Conservation (phyloP, 2,797 vertebrate genomes). For the Acipenser ruthenus region DNA sequence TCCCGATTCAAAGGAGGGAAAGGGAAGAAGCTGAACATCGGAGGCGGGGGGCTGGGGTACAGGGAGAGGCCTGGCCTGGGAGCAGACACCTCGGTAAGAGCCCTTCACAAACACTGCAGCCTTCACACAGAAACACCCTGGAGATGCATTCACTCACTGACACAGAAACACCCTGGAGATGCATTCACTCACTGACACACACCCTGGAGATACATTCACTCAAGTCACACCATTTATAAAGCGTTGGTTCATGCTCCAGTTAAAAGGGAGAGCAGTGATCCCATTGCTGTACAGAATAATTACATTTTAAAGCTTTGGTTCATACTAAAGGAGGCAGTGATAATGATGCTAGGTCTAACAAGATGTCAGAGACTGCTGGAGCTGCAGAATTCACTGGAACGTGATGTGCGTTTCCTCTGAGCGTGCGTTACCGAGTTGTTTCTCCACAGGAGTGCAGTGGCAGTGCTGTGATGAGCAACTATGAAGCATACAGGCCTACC, state of each 20-base stretch:
- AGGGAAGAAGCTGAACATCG: slow-evolving; percentile 91
- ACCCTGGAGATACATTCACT: no score
- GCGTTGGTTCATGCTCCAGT: no score
- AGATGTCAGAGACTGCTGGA: no score
- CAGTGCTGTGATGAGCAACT: slow-evolving; percentile 73
- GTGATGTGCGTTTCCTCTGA: not conserved
- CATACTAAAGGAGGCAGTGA: not conserved
- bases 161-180: no score
- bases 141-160: no score
- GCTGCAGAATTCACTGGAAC: no score
- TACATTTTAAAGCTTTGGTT: not conserved
- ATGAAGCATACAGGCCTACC: slow-evolving; percentile 81
- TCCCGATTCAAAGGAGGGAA: slow-evolving; percentile 92
- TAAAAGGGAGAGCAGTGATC: no score
- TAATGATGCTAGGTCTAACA: not conserved
- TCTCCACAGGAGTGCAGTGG: slow-evolving; percentile 67
- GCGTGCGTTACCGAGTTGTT: no score
- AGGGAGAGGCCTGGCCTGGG: slow-evolving; percentile 89
- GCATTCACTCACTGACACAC: no score
- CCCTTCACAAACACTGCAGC: not conserved
- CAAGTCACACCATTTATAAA: no score
- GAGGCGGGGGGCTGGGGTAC: slow-evolving; percentile 91
- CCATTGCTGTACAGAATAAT: no score
- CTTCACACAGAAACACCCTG: not conserved
- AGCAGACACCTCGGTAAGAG: slow-evolving; percentile 80